Percentiles rank a stretch among this genome's conserved stretches.
Evolutionary conservation across 2,888 invertebrate genomes (phyloP).

Genomic region (Eupithecia insigniata): DNA sequence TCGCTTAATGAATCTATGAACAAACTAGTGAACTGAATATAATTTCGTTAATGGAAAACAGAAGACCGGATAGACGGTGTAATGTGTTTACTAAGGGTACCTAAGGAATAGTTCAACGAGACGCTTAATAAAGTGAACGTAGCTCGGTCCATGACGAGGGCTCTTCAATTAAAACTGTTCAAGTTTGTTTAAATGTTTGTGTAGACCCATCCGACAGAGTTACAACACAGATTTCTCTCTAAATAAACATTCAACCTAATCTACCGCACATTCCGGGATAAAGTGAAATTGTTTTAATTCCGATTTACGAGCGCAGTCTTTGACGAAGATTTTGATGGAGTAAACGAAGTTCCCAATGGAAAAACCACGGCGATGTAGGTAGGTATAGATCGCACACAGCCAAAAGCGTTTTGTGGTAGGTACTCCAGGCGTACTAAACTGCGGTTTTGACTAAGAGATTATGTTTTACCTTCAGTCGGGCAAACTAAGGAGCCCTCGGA

Average conservation of each 20-base stretch:
- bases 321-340: neutral
- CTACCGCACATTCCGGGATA: slow-evolving; percentile 44
- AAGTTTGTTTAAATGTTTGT: slow-evolving; percentile 79
- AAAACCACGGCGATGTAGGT: neutral
- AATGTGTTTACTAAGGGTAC: slow-evolving; percentile 26
- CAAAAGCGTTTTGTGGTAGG: neutral
- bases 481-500: slow-evolving; percentile 56
- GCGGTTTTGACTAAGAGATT: slow-evolving; percentile 54
- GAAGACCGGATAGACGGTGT: slow-evolving; percentile 28
- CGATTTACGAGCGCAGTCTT: slow-evolving; percentile 1
- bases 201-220: slow-evolving; percentile 64
- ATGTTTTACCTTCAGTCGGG: slow-evolving; percentile 54
- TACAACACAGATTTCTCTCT: slow-evolving; percentile 59
- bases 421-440: neutral
- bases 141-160: slow-evolving; percentile 63
- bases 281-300: slow-evolving; percentile 42
- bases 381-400: neutral
- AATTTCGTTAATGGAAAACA: slow-evolving; percentile 65
- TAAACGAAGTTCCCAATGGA: neutral
- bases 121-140: slow-evolving; percentile 39
- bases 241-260: slow-evolving; percentile 55
- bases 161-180: slow-evolving; percentile 78
- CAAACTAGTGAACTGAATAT: slow-evolving; percentile 55
- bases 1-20: slow-evolving; percentile 55
- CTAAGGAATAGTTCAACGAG: slow-evolving; percentile 33